These are phyloP conservation scores for Schizopygopsis pylzovi DNA, from an alignment of 2,797 vertebrate species.

Conservation along the genomic window DNA sequence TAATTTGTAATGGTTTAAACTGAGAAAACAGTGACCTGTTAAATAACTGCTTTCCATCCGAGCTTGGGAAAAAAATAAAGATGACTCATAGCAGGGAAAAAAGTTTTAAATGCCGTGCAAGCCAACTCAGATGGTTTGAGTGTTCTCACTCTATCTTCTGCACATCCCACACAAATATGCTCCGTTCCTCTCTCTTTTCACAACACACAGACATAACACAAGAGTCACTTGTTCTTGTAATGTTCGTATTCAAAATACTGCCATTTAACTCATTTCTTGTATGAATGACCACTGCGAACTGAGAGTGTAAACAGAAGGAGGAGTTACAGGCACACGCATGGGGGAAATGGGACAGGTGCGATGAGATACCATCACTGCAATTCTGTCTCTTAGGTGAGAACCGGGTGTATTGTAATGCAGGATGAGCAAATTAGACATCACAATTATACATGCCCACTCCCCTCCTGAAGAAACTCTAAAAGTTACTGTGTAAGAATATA, in stretches of 20 bases:
- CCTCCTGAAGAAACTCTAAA: neutral
- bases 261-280: conserved; percentile 3
- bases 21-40: conserved; percentile 4
- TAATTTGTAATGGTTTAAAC: conserved; percentile 16
- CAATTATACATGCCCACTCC: neutral
- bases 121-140: conserved; percentile 41
- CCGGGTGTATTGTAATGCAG: neutral
- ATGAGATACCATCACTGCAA: neutral
- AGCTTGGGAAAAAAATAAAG: neutral
- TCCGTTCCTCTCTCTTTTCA: conserved; percentile 27
- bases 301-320: conserved; percentile 18
- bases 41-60: conserved; percentile 33
- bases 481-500: neutral
- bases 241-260: conserved; percentile 56
- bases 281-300: neutral
- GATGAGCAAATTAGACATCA: neutral
- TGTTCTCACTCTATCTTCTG: conserved; percentile 41
- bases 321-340: neutral
- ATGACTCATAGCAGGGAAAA: conserved; percentile 11
- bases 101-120: conserved; percentile 37
- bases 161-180: conserved; percentile 56
- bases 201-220: conserved; percentile 18
- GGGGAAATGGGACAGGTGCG: neutral
- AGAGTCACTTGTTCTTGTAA: conserved; percentile 61
- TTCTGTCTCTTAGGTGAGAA: neutral